Evolutionary conservation across 2,797 vertebrate species (phyloP), one percentile per base, ranked within the genome.

Genomic region (Coranthus polyacanthus): DNA sequence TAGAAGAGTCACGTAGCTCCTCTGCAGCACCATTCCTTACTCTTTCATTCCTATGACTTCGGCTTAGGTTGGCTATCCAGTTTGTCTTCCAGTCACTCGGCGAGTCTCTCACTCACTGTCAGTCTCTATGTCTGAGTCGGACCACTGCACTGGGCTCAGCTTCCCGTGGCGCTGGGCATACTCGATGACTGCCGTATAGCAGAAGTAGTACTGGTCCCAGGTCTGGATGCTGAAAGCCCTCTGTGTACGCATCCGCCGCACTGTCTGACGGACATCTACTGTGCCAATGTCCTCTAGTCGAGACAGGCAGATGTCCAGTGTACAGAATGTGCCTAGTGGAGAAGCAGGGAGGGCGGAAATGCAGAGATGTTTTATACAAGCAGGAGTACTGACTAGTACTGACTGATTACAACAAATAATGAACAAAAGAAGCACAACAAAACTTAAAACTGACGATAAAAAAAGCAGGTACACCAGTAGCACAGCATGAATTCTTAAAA

Each of bases 131-230:
- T 95, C 95, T 15, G 94, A 93, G 88, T 95, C 95, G 34, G 94
- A 95, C 95, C 94, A 96, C 84, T 95, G 92, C 50, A 95, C 92
- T 6, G 94, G 94, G 59, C 88, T 90, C 71, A 96, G 86, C 61
- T 92, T 93, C 34, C 93, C 91, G n/a, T 86, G 90, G 42, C 92
- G 92, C 84, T 95, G 94, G 63, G 94, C 94, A 50, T 95, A 94
- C 89, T 96, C 95, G 1, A 95, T 93, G 50, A 96, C 88, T 26
- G 95, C 93, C 4, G 92, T 94, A 86, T 95, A 95, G 84, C 95
- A 96, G 86, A 95, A 96, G 78, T 95, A 95, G 84, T 95, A 96
- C 92, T 96, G 95, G 85, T 96, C 95, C 94, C 94, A 95, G 38
- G 95, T 96, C 90, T 96, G 95, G 84, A 96, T 96, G 87, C 94